Evolutionary conservation across 2,888 invertebrate genomes (phyloP).

Genomic region (Noctua comes): DNA sequence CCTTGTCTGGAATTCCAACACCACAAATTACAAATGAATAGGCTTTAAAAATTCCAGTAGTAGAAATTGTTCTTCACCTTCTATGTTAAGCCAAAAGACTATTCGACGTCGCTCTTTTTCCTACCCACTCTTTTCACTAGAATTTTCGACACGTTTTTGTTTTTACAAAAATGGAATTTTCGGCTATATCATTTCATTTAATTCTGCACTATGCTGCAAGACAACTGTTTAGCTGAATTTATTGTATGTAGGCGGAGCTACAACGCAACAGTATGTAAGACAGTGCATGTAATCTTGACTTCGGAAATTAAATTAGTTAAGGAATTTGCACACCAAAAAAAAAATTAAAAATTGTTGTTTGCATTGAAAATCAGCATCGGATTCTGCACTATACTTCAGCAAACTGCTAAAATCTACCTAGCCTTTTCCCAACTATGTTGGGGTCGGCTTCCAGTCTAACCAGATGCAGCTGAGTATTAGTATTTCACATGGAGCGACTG

Average conservation of each 20-base stretch:
- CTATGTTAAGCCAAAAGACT: neutral
- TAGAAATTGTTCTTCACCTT: neutral
- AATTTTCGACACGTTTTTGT: neutral
- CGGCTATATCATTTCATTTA: neutral
- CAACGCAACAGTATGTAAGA: neutral
- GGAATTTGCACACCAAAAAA: too few species aligned
- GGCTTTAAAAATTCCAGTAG: constrained; percentile 9
- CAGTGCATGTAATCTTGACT: neutral
- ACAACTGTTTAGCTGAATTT: neutral
- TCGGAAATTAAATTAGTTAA: neutral
- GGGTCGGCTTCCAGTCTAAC: too few species aligned
- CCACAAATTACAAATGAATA: constrained; percentile 10
- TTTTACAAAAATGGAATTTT: neutral
- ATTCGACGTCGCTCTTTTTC: neutral
- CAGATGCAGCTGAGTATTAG: too few species aligned
- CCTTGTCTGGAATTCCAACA: neutral
- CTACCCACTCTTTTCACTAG: neutral
- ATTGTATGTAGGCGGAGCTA: neutral
- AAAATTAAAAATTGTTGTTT: too few species aligned
- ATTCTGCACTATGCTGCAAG: neutral
- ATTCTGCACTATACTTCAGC: too few species aligned
- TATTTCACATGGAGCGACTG: too few species aligned
- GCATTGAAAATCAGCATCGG: too few species aligned
- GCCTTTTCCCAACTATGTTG: too few species aligned
- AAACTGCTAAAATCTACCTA: too few species aligned